These are phyloP conservation scores for Amia ocellicauda DNA, from an alignment of 2,113 vertebrate genomes.

Conservation along the genomic window DNA sequence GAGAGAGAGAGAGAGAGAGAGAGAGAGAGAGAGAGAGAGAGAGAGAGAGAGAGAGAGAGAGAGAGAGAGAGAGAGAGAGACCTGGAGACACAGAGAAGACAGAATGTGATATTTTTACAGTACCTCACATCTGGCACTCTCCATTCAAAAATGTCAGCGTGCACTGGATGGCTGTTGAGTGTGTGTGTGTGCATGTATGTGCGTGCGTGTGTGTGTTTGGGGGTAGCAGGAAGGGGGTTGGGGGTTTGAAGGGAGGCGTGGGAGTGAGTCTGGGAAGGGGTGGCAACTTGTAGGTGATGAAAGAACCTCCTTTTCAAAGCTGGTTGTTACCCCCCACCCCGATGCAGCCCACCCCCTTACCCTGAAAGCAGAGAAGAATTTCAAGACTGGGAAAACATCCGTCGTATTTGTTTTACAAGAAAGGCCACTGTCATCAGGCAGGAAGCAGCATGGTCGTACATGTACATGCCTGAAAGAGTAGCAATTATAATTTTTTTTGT, in stretches of 20 bases:
- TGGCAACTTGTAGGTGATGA: constrained; percentile 41
- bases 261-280: constrained; percentile 31
- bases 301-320: constrained; percentile 43
- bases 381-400: constrained; percentile 57
- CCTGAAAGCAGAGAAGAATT: constrained; percentile 57
- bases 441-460: too few relatives aligned
- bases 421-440: constrained; percentile 48
- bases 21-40: background rate
- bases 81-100: constrained; percentile 10
- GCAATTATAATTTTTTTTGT: background rate
- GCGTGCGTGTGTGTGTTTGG: background rate
- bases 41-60: constrained; percentile 15
- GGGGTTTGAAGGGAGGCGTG: background rate
- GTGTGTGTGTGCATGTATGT: background rate
- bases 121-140: constrained; percentile 52
- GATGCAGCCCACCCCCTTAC: constrained; percentile 12
- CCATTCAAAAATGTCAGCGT: constrained; percentile 33
- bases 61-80: constrained; percentile 13
- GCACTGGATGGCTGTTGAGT: constrained; percentile 11
- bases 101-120: constrained; percentile 28
- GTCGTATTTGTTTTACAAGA: constrained; percentile 62
- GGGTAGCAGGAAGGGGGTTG: background rate
- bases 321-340: constrained; percentile 32
- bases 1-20: constrained; percentile 11
- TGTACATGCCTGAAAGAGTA: background rate